These are phyloP conservation scores for Melinaea menophilus DNA, from an alignment of 2,888 invertebrate genomes.

Conservation along the genomic window DNA sequence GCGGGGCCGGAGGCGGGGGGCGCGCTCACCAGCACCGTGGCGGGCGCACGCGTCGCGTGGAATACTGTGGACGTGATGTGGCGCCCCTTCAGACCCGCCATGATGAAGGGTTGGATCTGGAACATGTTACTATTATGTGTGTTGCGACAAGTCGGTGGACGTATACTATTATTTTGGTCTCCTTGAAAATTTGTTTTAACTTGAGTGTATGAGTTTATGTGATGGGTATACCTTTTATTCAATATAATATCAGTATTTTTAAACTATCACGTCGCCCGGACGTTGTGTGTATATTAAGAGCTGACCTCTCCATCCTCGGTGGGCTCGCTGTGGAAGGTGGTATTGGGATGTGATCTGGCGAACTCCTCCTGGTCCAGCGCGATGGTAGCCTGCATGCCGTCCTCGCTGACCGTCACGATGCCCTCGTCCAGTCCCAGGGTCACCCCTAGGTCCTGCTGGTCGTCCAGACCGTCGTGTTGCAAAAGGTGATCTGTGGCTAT, in stretches of 20 bases:
- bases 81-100: conserved; percentile 58
- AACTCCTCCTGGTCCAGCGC: conserved; percentile 71
- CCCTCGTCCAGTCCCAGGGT: conserved; percentile 62
- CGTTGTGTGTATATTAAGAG: background rate
- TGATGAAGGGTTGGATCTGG: conserved; percentile 66
- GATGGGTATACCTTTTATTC: too few relatives aligned
- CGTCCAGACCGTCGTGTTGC: conserved; percentile 31
- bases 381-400: conserved; percentile 59
- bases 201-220: too few relatives aligned
- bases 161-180: too few relatives aligned
- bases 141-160: too few relatives aligned
- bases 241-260: too few relatives aligned
- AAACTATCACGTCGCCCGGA: too few relatives aligned
- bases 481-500: conserved; percentile 65
- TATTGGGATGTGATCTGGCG: conserved; percentile 70
- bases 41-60: conserved; percentile 58
- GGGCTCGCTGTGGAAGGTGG: conserved; percentile 72
- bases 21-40: conserved; percentile 65
- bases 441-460: conserved; percentile 49
- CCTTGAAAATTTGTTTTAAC: too few relatives aligned
- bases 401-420: conserved; percentile 67
- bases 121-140: conserved; percentile 23
- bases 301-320: conserved; percentile 61
- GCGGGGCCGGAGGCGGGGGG: conserved; percentile 62
- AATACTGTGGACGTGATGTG: conserved; percentile 67